These are phyloP conservation scores for Nemopilema nomurai DNA, from an alignment of 30 jellyfish, hydroid and myxozoan species.

Conservation along the genomic window DNA sequence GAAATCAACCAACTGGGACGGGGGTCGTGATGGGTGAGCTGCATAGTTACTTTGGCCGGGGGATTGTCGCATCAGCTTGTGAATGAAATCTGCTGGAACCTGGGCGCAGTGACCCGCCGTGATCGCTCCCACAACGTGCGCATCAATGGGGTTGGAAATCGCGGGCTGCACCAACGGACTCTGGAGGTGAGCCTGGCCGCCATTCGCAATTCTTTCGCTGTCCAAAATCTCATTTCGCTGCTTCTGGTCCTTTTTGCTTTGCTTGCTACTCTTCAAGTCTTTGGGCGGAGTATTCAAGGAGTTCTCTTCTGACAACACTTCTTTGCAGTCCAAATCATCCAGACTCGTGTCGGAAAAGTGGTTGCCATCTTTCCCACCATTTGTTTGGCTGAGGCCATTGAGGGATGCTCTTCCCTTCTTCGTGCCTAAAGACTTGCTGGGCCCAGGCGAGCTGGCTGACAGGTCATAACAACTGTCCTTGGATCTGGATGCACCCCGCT, in stretches of 20 bases:
- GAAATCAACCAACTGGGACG: conserved; percentile 12
- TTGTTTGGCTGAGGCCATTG: neutral
- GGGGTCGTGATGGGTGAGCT: neutral
- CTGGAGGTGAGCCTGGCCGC: conserved; percentile 9
- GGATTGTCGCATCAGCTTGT: conserved; percentile 35
- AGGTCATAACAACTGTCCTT: conserved; percentile 3
- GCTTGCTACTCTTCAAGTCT: conserved; percentile 13
- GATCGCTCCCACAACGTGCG: conserved; percentile 25
- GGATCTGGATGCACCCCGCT: neutral
- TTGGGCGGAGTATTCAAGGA: conserved; percentile 41
- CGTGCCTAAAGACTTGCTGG: neutral
- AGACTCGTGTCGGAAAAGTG: neutral
- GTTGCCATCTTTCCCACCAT: neutral
- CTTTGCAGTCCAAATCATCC: conserved; percentile 59
- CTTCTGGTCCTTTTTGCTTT: conserved; percentile 7
- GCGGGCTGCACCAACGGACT: conserved; percentile 41
- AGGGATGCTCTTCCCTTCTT: conserved; percentile 6
- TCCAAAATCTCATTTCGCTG: neutral
- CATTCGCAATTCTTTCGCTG: neutral
- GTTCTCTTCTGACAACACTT: conserved; percentile 50
- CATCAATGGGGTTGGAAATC: conserved; percentile 18
- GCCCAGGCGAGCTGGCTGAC: neutral
- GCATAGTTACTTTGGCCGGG: conserved; percentile 4
- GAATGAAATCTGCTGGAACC: conserved; percentile 24
- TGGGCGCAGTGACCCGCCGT: conserved; percentile 15